These are phyloP conservation scores for Otocyon megalotis DNA, from an alignment of 2,113 vertebrate genomes.

Conservation along the genomic window DNA sequence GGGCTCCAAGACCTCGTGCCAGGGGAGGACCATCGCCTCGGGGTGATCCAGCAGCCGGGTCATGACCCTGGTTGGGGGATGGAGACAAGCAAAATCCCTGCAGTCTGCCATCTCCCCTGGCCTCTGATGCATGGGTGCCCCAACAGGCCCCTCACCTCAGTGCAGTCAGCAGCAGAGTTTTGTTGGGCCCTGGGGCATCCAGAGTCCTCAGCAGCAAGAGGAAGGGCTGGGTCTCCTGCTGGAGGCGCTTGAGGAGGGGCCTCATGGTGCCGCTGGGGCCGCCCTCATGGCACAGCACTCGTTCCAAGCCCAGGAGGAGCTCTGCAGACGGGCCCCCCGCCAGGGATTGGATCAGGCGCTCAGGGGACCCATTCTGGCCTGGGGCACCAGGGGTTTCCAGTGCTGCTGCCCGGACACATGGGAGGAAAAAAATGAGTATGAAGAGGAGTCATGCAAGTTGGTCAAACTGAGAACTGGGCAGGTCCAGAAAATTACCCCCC, in stretches of 20 bases:
- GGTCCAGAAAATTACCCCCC: not conserved
- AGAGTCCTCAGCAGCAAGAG: conserved; percentile 91
- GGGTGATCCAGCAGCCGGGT: conserved; percentile 93
- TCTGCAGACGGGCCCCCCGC: conserved; percentile 90
- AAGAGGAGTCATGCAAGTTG: not conserved
- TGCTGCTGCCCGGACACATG: conserved; percentile 35
- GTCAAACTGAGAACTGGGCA: not conserved
- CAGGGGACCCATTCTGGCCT: conserved; percentile 68
- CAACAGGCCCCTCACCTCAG: conserved; percentile 56
- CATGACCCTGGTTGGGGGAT: conserved; percentile 89
- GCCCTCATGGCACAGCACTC: conserved; percentile 89
- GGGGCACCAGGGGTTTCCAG: conserved; percentile 60
- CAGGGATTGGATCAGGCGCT: conserved; percentile 88
- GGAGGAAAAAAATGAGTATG: not conserved
- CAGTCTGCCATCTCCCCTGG: too few relatives aligned
- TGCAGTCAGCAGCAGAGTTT: conserved; percentile 84
- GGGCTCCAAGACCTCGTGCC: conserved; percentile 96
- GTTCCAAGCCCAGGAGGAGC: conserved; percentile 93
- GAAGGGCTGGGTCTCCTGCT: conserved; percentile 87
- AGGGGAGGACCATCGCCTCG: conserved; percentile 92
- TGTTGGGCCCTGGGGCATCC: conserved; percentile 91
- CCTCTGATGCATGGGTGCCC: accelerated
- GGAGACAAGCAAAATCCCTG: not conserved
- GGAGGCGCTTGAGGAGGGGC: conserved; percentile 87
- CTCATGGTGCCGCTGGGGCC: conserved; percentile 83